These are phyloP conservation scores for Andrena fulva DNA, from an alignment of 2,888 invertebrate species.

Conservation along the genomic window DNA sequence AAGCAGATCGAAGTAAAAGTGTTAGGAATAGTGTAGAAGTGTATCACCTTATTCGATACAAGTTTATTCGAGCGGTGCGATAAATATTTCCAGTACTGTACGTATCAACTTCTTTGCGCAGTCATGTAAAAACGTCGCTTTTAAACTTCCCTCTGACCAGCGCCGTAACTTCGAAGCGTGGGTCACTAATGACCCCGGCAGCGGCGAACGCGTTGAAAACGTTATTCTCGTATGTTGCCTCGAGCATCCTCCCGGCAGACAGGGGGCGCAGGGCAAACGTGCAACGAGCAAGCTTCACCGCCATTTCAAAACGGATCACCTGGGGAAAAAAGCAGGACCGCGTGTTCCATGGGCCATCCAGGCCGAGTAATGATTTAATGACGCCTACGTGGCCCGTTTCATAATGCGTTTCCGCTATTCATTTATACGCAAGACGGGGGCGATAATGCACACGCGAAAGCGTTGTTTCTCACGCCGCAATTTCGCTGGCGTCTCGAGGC, in stretches of 20 bases:
- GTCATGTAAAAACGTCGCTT: no score
- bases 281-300: neutral
- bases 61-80: no score
- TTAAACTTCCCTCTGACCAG: no score
- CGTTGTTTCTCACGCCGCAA: slow-evolving; percentile 67
- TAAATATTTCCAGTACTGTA: no score
- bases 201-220: slow-evolving; percentile 21
- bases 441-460: slow-evolving; percentile 43
- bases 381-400: slow-evolving; percentile 52
- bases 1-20: no score
- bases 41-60: no score
- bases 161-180: no score
- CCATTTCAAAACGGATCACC: slow-evolving; percentile 28
- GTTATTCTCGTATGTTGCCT: neutral
- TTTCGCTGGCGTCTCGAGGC: slow-evolving; percentile 34
- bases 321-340: slow-evolving; percentile 28
- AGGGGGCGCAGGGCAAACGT: neutral
- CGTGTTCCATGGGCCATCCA: slow-evolving; percentile 45
- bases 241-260: slow-evolving; percentile 1
- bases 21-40: no score
- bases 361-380: slow-evolving; percentile 57
- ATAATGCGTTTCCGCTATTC: slow-evolving; percentile 54
- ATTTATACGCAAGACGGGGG: slow-evolving; percentile 38
- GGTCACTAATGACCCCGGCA: slow-evolving; percentile 4
- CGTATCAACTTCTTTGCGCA: no score